Evolutionary conservation across 2,888 invertebrate species (phyloP).

Genomic region (Calameuta filiformis): DNA sequence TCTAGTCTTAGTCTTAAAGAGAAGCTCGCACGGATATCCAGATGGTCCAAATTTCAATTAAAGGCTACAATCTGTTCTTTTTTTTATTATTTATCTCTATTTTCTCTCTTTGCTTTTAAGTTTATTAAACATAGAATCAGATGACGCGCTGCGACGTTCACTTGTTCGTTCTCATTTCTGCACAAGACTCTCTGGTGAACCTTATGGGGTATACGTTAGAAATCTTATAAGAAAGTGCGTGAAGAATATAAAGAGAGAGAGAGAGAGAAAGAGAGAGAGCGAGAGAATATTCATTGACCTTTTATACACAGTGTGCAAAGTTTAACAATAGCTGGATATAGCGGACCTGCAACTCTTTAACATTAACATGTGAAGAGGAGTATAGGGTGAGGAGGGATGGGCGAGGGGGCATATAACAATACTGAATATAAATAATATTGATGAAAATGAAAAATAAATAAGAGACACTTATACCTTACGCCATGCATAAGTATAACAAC

Average conservation of each 20-base stretch:
- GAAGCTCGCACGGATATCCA: not conserved
- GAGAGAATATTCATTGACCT: not conserved
- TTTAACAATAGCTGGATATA: conserved; percentile 31
- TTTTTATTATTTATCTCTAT: not conserved
- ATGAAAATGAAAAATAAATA: conserved; percentile 1
- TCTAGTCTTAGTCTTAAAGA: not conserved
- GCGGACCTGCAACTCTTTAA: conserved; percentile 33
- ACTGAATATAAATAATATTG: not conserved
- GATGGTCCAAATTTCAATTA: not conserved
- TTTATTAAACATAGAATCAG: not conserved
- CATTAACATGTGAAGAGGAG: conserved; percentile 5
- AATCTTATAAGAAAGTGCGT: too few relatives aligned
- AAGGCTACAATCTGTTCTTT: not conserved
- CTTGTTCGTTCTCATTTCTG: too few relatives aligned
- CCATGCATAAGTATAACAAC: conserved; percentile 14
- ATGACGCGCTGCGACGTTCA: too few relatives aligned
- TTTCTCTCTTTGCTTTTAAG: not conserved
- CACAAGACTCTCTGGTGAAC: not conserved
- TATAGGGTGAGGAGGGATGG: not conserved
- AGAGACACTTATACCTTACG: conserved; percentile 9
- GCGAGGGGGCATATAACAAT: not conserved
- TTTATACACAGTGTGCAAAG: conserved; percentile 9
- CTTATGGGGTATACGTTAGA: not conserved
- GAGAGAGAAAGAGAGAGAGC: too few relatives aligned
- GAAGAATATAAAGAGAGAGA: not conserved